Conservation (phyloP, 1,140 invertebrate genomes). For the Caerostris darwini region DNA sequence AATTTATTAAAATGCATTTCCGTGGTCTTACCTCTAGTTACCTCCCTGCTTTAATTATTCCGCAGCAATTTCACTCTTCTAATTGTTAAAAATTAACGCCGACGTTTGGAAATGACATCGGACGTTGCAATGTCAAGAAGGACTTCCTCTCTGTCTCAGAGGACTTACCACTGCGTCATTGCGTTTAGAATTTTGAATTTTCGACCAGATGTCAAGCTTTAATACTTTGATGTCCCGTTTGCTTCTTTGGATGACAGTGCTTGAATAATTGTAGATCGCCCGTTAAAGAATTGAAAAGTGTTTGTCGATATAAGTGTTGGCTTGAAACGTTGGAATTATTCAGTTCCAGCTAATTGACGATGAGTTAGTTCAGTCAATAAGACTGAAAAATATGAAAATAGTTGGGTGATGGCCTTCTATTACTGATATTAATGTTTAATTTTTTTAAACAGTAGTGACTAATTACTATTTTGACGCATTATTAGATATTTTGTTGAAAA, state of each 20-base stretch:
- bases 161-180: not conserved
- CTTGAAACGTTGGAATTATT: not conserved
- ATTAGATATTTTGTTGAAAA: too few species aligned
- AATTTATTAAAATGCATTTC: not conserved
- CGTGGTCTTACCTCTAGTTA: not conserved
- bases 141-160: not conserved
- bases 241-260: not conserved
- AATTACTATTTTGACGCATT: too few species aligned
- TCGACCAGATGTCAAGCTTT: not conserved
- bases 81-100: constrained; percentile 51
- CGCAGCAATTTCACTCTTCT: not conserved
- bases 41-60: constrained; percentile 5
- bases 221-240: not conserved
- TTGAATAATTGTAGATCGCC: not conserved
- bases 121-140: not conserved
- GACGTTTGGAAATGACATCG: constrained; percentile 29
- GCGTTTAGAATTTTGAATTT: not conserved
- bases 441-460: too few species aligned
- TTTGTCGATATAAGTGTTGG: not conserved
- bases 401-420: too few species aligned
- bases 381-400: too few species aligned
- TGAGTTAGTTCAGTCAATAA: too few species aligned
- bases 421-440: too few species aligned
- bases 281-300: not conserved
- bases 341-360: too few species aligned